Conservation (phyloP, 2,888 invertebrate genomes). For the Stenodera caucasica region DNA sequence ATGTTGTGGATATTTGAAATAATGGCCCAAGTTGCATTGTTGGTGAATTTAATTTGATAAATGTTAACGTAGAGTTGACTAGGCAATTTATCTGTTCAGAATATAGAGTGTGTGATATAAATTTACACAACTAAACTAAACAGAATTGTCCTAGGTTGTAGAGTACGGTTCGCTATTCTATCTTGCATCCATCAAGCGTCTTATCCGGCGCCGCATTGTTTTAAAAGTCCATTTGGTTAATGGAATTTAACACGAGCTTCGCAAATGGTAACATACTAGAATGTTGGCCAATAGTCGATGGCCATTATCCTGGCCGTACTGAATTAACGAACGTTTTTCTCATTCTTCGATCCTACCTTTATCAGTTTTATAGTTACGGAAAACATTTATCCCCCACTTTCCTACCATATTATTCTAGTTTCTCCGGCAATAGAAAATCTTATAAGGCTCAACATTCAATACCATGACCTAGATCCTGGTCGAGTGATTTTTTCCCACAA, state of each 20-base stretch:
- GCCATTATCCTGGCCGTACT: constrained; percentile 47
- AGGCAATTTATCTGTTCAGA: too few species aligned
- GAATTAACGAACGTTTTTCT: constrained; percentile 50
- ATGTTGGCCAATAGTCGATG: constrained; percentile 35
- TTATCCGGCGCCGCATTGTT: constrained; percentile 32
- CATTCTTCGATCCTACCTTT: constrained; percentile 41
- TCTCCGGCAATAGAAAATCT: constrained; percentile 5
- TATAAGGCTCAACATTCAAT: neutral
- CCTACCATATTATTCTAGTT: constrained; percentile 8
- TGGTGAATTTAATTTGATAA: neutral
- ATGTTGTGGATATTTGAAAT: neutral
- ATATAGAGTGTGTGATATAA: too few species aligned
- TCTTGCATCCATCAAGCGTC: constrained; percentile 4
- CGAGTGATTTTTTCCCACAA: neutral
- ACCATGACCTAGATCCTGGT: neutral
- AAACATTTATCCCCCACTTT: constrained; percentile 34
- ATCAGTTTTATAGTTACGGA: constrained; percentile 45
- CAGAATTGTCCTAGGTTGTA: neutral
- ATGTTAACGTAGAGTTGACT: neutral
- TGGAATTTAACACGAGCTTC: constrained; percentile 47
- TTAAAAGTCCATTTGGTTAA: constrained; percentile 53
- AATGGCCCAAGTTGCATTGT: neutral
- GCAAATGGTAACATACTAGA: constrained; percentile 25
- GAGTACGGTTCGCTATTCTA: neutral
- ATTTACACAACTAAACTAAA: neutral